A percentile compares a stretch with the other conserved stretches of the same genome.
phyloP scores from a whole-genome alignment of 2,888 invertebrate species.

The Drosophila engyochracea region DNA sequence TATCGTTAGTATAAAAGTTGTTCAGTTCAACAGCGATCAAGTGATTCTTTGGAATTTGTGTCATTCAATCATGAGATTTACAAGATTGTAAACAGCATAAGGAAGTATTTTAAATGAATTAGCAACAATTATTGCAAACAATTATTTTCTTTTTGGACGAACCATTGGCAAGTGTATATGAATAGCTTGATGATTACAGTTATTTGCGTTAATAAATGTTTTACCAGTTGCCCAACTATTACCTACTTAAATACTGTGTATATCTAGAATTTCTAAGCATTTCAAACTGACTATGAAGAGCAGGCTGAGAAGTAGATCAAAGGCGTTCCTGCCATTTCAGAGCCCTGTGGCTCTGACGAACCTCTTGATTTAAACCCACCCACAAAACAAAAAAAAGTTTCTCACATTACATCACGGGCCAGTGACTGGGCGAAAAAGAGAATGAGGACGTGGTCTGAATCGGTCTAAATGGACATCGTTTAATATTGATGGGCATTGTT shows the following conservation, averaged over 20 bases:
- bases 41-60: background rate
- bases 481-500: slow-evolving; percentile 77
- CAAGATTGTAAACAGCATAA: background rate
- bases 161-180: background rate
- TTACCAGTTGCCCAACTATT: background rate
- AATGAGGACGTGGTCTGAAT: slow-evolving; percentile 38
- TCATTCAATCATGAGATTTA: background rate
- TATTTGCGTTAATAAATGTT: background rate
- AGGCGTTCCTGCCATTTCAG: slow-evolving; percentile 42
- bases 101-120: background rate
- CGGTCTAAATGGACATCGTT: slow-evolving; percentile 76
- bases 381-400: slow-evolving; percentile 57
- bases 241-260: background rate
- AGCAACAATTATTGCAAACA: background rate
- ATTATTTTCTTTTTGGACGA: background rate
- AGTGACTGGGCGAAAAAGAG: slow-evolving; percentile 39
- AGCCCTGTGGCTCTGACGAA: slow-evolving; percentile 12
- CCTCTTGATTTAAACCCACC: slow-evolving; percentile 34
- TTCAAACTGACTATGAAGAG: background rate
- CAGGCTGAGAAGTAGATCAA: slow-evolving; percentile 58
- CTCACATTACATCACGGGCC: slow-evolving; percentile 75
- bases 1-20: background rate
- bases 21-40: background rate
- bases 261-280: background rate
- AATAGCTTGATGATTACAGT: background rate